phyloP scores from a whole-genome alignment of 2,797 vertebrate genomes.

The Danio jaintianensis region DNA sequence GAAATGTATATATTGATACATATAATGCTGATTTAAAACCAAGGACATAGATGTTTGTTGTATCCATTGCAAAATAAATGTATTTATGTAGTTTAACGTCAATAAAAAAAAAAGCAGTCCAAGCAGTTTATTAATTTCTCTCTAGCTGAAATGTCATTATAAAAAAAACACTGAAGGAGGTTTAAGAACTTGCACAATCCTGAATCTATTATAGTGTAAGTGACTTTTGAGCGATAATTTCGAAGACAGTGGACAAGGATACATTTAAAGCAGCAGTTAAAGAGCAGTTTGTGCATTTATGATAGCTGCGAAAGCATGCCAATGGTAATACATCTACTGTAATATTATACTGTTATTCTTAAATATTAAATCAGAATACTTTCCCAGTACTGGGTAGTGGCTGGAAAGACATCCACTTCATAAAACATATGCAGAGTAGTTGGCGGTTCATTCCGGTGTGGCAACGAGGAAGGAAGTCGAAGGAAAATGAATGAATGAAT shows the following conservation, averaged over 20 bases:
- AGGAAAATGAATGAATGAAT: no score
- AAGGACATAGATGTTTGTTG: conserved; percentile 3
- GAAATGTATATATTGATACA: neutral
- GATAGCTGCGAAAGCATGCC: neutral
- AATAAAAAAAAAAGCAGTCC: neutral
- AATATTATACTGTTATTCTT: neutral
- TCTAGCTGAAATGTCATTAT: neutral
- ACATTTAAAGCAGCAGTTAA: neutral
- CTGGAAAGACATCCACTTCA: no score
- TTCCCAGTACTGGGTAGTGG: no score
- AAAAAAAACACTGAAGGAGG: neutral
- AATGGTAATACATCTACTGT: neutral
- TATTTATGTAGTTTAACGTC: conserved; percentile 18
- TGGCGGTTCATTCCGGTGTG: no score
- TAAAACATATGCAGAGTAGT: no score
- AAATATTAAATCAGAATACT: no score
- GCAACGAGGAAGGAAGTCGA: no score
- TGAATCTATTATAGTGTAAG: neutral
- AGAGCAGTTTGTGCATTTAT: neutral
- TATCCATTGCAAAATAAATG: neutral
- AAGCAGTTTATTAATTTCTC: neutral
- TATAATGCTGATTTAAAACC: neutral
- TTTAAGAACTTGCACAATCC: neutral
- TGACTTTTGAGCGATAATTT: neutral
- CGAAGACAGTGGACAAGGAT: neutral